A percentile compares a stretch with the other conserved stretches of the same genome.
phyloP scores from a whole-genome alignment of 2,888 invertebrate species.

The Marronus borbonicus region DNA sequence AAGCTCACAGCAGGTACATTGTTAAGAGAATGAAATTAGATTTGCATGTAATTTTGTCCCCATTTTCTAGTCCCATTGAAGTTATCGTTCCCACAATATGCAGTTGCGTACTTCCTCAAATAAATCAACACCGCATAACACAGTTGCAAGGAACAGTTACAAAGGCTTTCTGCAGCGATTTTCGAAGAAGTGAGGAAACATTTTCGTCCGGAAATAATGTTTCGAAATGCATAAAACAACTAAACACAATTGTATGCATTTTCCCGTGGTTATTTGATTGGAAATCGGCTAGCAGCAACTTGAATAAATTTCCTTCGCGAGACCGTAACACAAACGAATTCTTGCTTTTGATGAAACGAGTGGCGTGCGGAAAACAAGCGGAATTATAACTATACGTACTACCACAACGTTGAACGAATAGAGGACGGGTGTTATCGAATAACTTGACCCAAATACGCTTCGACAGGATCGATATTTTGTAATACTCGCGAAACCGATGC shows the following conservation, averaged over 20 bases:
- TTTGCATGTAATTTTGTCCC: not conserved
- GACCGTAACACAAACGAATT: conserved; percentile 12
- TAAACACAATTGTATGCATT: not conserved
- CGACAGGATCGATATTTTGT: conserved; percentile 34
- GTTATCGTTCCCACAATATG: no score
- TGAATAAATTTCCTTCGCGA: conserved; percentile 11
- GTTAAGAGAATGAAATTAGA: not conserved
- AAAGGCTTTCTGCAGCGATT: not conserved
- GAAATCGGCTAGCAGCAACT: conserved; percentile 16
- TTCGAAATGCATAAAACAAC: conserved; percentile 1
- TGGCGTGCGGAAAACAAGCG: not conserved
- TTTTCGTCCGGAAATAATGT: conserved; percentile 12
- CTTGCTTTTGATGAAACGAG: conserved; percentile 15
- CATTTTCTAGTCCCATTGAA: not conserved
- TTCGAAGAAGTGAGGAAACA: conserved; percentile 15
- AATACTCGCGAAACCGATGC: conserved; percentile 25
- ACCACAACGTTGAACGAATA: not conserved
- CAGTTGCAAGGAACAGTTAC: not conserved
- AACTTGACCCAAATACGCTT: conserved; percentile 37
- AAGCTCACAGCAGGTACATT: no score
- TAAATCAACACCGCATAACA: not conserved
- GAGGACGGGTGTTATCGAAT: conserved; percentile 23
- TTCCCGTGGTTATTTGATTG: conserved; percentile 1
- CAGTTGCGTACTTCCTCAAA: not conserved
- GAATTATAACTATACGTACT: not conserved